phyloP scores from a whole-genome alignment of 23 tunicate genomes.

The Ciona savignyi region DNA sequence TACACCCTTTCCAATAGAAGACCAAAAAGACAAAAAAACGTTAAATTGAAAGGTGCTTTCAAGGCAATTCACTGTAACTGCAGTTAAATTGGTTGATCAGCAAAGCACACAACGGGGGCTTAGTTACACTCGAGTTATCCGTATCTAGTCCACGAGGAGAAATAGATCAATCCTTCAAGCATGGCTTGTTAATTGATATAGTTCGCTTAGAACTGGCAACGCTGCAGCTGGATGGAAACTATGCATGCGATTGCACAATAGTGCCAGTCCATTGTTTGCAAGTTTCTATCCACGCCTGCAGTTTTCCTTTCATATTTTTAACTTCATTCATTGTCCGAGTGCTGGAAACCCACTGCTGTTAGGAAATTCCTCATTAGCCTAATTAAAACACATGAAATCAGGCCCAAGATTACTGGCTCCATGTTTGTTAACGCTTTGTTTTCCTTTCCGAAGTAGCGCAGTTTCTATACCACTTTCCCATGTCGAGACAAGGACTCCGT shows the following conservation, averaged over 20 bases:
- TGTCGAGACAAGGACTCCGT: background rate
- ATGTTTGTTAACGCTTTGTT: background rate
- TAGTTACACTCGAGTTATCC: no score
- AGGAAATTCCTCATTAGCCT: background rate
- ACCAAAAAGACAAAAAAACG: background rate
- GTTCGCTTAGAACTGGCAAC: no score
- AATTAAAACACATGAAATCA: no score
- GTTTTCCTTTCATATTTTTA: background rate
- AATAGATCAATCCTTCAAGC: no score
- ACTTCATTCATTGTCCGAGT: background rate
- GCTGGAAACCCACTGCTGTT: no score
- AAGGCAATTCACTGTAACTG: background rate
- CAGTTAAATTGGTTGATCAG: background rate
- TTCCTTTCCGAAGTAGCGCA: background rate
- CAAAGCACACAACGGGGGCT: background rate
- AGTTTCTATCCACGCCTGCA: background rate
- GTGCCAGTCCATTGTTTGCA: background rate
- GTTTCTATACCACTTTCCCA: background rate
- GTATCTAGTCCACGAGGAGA: no score
- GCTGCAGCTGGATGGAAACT: no score
- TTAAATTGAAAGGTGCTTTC: background rate
- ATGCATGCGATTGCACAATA: background rate
- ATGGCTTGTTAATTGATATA: no score
- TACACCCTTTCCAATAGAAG: no score
- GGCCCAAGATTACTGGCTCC: no score